Percentiles rank a stretch among this genome's conserved stretches.
Conservation (phyloP, 2,888 invertebrate species). For the Xestoiulus laeticollis region DNA sequence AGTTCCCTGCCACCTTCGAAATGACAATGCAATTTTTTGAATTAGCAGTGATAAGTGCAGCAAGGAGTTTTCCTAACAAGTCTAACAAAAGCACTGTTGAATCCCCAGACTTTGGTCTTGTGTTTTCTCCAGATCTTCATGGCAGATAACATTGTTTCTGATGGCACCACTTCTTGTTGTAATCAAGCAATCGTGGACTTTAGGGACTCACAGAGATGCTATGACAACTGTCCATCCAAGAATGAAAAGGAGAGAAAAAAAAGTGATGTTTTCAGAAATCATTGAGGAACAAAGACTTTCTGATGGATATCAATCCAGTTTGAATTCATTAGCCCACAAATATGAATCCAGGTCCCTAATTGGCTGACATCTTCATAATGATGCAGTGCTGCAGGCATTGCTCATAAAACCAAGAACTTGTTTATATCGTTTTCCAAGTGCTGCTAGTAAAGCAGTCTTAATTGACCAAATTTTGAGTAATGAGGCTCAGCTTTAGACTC, state of each 20-base stretch:
- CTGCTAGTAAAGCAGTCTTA: not conserved
- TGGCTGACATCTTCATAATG: conserved; percentile 35
- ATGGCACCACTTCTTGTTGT: conserved; percentile 46
- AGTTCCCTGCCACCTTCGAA: conserved; percentile 31
- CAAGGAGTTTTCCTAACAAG: conserved; percentile 36
- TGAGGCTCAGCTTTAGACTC: not conserved
- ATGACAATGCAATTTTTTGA: conserved; percentile 50
- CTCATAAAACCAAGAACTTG: not conserved
- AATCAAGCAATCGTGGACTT: conserved; percentile 46
- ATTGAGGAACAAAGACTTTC: not conserved
- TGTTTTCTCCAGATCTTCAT: conserved; percentile 44
- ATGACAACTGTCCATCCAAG: not conserved
- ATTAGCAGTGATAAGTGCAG: conserved; percentile 51
- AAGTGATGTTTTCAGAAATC: not conserved
- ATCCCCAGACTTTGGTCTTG: conserved; percentile 46
- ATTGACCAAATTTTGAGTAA: conserved; percentile 20
- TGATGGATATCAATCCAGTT: conserved; percentile 30
- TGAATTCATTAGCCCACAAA: conserved; percentile 2
- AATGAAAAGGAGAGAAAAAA: not conserved
- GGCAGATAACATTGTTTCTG: conserved; percentile 46
- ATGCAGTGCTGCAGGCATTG: not conserved
- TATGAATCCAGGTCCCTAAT: not conserved
- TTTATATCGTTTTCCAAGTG: conserved; percentile 9
- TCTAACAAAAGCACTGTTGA: conserved; percentile 41
- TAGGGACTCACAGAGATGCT: conserved; percentile 4